Conservation (phyloP, 2,888 invertebrate species). For the Himalopsyche kuldschensis region DNA sequence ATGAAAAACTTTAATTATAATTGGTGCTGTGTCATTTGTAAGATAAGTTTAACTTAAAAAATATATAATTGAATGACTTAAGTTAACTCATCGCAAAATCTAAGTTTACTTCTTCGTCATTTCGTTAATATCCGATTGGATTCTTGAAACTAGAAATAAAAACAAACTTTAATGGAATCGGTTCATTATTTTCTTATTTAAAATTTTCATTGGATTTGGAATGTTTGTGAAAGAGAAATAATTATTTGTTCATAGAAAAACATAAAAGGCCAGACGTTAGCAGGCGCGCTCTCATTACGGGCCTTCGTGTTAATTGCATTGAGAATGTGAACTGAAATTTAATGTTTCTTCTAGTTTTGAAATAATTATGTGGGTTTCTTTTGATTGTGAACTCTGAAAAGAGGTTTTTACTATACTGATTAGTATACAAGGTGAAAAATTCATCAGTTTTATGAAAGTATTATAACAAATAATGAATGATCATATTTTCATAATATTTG, state of each 20-base stretch:
- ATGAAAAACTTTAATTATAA: no score
- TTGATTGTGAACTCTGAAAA: not conserved
- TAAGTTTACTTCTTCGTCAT: not conserved
- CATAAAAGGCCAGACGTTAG: not conserved
- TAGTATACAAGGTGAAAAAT: no score
- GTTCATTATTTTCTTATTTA: not conserved
- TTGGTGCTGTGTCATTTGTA: no score
- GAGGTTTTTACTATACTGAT: no score
- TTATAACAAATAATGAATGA: no score
- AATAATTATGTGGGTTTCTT: not conserved
- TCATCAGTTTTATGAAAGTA: no score
- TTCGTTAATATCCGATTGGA: not conserved
- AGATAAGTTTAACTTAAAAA: no score
- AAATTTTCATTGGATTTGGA: not conserved
- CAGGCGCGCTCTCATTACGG: not conserved
- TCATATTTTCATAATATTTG: no score
- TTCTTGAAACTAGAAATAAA: not conserved
- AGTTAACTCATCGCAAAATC: not conserved
- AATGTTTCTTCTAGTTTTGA: not conserved
- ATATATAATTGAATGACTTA: not conserved
- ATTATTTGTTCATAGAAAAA: not conserved
- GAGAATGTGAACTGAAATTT: not conserved
- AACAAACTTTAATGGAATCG: not conserved
- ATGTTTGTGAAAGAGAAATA: not conserved
- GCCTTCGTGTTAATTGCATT: not conserved